These are phyloP conservation scores for Bujurquina vittata DNA, from an alignment of 2,113 vertebrate genomes.

Conservation along the genomic window DNA sequence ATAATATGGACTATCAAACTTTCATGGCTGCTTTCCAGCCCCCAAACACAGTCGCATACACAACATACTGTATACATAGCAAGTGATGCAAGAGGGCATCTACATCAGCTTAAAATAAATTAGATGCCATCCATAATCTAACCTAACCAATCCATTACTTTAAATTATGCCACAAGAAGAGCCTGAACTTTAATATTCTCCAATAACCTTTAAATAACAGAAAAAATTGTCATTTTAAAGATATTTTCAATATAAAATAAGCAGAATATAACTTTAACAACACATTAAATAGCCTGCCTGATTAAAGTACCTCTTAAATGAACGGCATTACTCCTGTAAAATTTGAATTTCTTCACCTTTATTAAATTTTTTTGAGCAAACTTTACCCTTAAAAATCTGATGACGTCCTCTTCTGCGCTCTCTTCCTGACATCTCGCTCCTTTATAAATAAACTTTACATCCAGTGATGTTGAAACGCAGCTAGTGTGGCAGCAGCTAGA, in stretches of 20 bases:
- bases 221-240: not conserved
- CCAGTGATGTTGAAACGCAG: too few species aligned
- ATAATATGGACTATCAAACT: not conserved
- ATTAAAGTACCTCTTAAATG: not conserved
- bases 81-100: too few species aligned
- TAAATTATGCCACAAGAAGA: not conserved
- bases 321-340: not conserved
- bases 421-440: not conserved
- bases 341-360: not conserved
- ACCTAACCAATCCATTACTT: not conserved
- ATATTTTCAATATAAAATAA: not conserved
- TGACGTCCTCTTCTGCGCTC: not conserved
- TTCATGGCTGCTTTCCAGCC: not conserved
- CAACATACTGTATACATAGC: too few species aligned
- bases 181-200: not conserved
- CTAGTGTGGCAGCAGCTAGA: too few species aligned
- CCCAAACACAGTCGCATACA: too few species aligned
- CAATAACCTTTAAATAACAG: not conserved
- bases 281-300: not conserved
- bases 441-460: not conserved
- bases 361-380: not conserved
- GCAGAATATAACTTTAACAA: not conserved
- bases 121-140: not conserved
- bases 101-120: not conserved
- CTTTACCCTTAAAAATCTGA: not conserved